Base-by-base conservation (phyloP, 2,797 vertebrate species). In the Chaetodon trifasciatus region DNA sequence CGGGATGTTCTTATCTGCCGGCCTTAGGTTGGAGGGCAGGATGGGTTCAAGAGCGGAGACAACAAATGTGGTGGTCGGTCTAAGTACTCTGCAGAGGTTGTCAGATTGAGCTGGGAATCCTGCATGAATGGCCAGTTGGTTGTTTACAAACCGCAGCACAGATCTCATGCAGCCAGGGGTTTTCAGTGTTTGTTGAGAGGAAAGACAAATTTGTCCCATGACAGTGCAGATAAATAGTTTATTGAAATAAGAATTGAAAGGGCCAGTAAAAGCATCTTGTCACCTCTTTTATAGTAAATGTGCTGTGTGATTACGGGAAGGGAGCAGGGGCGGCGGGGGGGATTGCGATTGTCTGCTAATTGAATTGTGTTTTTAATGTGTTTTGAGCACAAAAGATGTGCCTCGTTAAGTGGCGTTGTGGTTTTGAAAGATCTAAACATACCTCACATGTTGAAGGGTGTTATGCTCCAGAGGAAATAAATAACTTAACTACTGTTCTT, bases 231-330 rank as follows among this genome's bases (percentile, higher is more conserved):
- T 84, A 76, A 93, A 91, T 79, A 78, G 74, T 84, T 89, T 81
- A 89, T 82, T 92, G 83, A 88, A 91, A 88, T 73, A 85, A 74
- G 73, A 85, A 76, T 78, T 85, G 70, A 84, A 89, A 76, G 79
- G 73, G 69, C 71, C 70, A 74, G 79, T 80, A 85, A 89, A 91
- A 88, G 80, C 84, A 78, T 85, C 79, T 81, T 75, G 75, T 91
- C 83, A 76, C 67, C 46, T 62, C 83, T 85, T 84, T 83, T 73
- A 81, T 86, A 73, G 76, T 79, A 82, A 88, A 85, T 77, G 83
- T 57, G 35, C 65, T 66, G 58, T 74, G 76, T 76, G 80, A 85
- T 81, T 89, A 79, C 49, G 39, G 55, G 28, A 32, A 32, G 28
- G 28, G 28, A 32, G 28, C 28, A 32, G 28, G 44, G 16, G 57